Percentiles rank a stretch among this genome's conserved stretches.
Evolutionary conservation across 2,113 vertebrate species (phyloP).

Genomic region (Neogale vison): DNA sequence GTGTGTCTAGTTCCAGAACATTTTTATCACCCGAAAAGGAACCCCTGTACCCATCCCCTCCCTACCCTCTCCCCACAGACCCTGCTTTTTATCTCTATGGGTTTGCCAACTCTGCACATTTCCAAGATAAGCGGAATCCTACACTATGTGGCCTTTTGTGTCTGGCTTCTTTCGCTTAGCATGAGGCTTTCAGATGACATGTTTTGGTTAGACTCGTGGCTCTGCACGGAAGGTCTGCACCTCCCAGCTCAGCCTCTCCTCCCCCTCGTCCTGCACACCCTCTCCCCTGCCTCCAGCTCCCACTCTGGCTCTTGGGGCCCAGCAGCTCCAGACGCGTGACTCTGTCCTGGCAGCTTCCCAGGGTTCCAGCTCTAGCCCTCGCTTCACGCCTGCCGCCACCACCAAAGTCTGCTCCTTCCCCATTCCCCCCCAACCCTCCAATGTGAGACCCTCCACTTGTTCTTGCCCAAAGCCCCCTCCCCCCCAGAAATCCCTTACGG

Average conservation of each 20-base stretch:
- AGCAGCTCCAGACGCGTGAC: background rate
- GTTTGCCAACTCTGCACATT: background rate
- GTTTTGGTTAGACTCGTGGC: background rate
- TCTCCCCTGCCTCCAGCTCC: background rate
- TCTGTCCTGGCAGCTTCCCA: background rate
- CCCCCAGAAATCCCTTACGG: background rate
- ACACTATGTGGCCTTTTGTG: background rate
- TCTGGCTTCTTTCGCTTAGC: slow-evolving; percentile 14
- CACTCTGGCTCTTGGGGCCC: background rate
- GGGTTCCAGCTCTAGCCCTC: background rate
- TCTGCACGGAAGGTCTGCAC: background rate
- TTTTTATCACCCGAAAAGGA: background rate
- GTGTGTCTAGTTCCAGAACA: background rate
- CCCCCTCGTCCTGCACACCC: background rate
- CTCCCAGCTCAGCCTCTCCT: background rate
- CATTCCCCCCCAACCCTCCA: background rate
- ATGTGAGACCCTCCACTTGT: background rate
- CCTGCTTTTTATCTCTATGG: background rate
- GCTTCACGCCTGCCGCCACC: too few species aligned
- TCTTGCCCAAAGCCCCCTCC: background rate
- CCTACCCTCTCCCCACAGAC: background rate
- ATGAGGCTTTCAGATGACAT: background rate
- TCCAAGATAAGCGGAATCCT: background rate
- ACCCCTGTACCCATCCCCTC: background rate
- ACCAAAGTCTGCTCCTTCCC: background rate